These are phyloP conservation scores for Sylvilagus bachmani DNA, from an alignment of 2,113 vertebrate genomes.

Conservation along the genomic window DNA sequence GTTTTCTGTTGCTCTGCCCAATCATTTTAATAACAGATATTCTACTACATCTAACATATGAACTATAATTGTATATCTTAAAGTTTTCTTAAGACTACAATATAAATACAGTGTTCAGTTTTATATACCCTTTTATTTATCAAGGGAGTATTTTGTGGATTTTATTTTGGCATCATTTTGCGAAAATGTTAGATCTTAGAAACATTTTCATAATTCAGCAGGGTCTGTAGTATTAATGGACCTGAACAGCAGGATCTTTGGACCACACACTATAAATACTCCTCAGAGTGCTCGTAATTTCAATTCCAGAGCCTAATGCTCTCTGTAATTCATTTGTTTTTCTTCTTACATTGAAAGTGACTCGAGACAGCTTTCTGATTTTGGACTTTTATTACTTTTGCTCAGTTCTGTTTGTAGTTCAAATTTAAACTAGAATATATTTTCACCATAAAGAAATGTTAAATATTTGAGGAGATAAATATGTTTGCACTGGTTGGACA, in stretches of 20 bases:
- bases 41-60: slow-evolving; percentile 15
- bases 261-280: slow-evolving; percentile 71
- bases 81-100: slow-evolving; percentile 63
- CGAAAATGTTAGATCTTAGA: slow-evolving; percentile 62
- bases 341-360: slow-evolving; percentile 63
- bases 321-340: slow-evolving; percentile 76
- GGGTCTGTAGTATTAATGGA: slow-evolving; percentile 74
- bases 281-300: slow-evolving; percentile 77
- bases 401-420: slow-evolving; percentile 60
- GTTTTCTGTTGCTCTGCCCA: slow-evolving; percentile 44
- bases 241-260: slow-evolving; percentile 39
- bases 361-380: slow-evolving; percentile 73
- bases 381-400: slow-evolving; percentile 73
- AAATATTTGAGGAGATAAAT: too few relatives aligned
- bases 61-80: slow-evolving; percentile 55
- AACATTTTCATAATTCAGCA: slow-evolving; percentile 74
- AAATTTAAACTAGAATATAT: slow-evolving; percentile 63
- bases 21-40: slow-evolving; percentile 67
- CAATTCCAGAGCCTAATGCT: slow-evolving; percentile 55
- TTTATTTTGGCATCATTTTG: slow-evolving; percentile 67
- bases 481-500: too few relatives aligned
- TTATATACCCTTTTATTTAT: slow-evolving; percentile 72
- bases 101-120: slow-evolving; percentile 66
- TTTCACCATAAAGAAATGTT: too few relatives aligned
- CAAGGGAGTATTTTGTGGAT: slow-evolving; percentile 64